Evolutionary conservation across 2,113 vertebrate species (phyloP).

Genomic region (Paracanthobrama guichenoti): DNA sequence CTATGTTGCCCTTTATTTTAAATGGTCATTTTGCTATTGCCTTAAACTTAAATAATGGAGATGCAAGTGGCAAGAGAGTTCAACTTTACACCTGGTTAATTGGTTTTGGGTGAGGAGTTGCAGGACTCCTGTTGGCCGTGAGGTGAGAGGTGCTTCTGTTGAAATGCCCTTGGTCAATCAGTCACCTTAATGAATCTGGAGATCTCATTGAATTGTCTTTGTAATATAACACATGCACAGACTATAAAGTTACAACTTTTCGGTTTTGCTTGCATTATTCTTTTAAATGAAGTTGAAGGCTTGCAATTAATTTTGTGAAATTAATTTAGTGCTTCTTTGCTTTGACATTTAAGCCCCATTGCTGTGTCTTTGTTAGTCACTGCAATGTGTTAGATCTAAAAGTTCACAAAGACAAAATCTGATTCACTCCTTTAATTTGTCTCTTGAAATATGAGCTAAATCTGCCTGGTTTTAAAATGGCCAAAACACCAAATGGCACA

Average conservation of each 20-base stretch:
- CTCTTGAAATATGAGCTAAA: constrained; percentile 18
- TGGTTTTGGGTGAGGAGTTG: constrained; percentile 55
- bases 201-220: constrained; percentile 40
- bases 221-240: constrained; percentile 57
- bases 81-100: constrained; percentile 66
- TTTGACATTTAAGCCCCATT: neutral
- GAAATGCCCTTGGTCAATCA: constrained; percentile 50
- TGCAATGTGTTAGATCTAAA: neutral
- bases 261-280: constrained; percentile 37
- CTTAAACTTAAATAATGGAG: constrained; percentile 63
- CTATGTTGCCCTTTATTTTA: constrained; percentile 17
- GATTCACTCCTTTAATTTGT: neutral
- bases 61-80: constrained; percentile 59
- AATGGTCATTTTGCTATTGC: constrained; percentile 40
- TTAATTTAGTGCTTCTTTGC: constrained; percentile 21
- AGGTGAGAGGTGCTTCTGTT: constrained; percentile 41
- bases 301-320: constrained; percentile 25
- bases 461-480: constrained; percentile 28
- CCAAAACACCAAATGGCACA: constrained; percentile 41
- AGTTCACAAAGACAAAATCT: neutral
- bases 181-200: constrained; percentile 61
- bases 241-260: constrained; percentile 47
- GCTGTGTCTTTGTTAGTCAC: neutral
- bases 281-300: constrained; percentile 44
- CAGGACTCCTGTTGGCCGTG: constrained; percentile 45